A percentile compares a stretch with the other conserved stretches of the same genome.
These are phyloP conservation scores for Equus quagga DNA, from an alignment of 2,113 vertebrate genomes.

Conservation along the genomic window DNA sequence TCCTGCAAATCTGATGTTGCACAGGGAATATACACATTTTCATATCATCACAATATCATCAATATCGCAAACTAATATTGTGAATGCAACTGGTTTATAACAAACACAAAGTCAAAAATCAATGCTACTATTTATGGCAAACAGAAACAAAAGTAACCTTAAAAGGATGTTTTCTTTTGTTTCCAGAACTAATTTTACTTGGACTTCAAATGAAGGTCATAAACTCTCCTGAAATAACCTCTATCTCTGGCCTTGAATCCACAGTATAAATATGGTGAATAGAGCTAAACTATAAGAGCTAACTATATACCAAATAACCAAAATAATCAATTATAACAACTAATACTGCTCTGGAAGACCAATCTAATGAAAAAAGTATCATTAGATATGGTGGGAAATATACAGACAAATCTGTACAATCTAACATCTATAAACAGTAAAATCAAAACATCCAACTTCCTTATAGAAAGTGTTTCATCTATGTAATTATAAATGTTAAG, in stretches of 20 bases:
- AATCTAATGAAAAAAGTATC: slow-evolving; percentile 81
- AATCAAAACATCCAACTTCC: slow-evolving; percentile 86
- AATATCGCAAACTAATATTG: slow-evolving; percentile 73
- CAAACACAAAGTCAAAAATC: slow-evolving; percentile 65
- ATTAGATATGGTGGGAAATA: slow-evolving; percentile 81
- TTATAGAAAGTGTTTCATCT: slow-evolving; percentile 88
- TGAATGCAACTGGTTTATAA: slow-evolving; percentile 69
- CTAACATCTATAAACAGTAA: slow-evolving; percentile 83
- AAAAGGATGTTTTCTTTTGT: slow-evolving; percentile 61
- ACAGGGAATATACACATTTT: slow-evolving; percentile 75
- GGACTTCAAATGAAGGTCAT: slow-evolving; percentile 56
- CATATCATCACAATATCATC: slow-evolving; percentile 72
- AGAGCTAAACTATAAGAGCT: slow-evolving; percentile 69
- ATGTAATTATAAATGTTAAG: slow-evolving; percentile 87
- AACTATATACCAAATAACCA: slow-evolving; percentile 72
- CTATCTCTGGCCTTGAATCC: slow-evolving; percentile 59
- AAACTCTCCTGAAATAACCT: slow-evolving; percentile 49
- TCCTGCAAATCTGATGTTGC: slow-evolving; percentile 68
- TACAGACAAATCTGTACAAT: slow-evolving; percentile 82
- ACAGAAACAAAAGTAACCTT: slow-evolving; percentile 67
- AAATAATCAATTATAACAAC: slow-evolving; percentile 76
- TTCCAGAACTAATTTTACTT: slow-evolving; percentile 58
- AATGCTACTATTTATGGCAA: slow-evolving; percentile 69
- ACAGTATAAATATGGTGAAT: slow-evolving; percentile 77
- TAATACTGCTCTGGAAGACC: slow-evolving; percentile 82